phyloP scores from a whole-genome alignment of 2,113 vertebrate genomes.

The Monarcha castaneiventris region DNA sequence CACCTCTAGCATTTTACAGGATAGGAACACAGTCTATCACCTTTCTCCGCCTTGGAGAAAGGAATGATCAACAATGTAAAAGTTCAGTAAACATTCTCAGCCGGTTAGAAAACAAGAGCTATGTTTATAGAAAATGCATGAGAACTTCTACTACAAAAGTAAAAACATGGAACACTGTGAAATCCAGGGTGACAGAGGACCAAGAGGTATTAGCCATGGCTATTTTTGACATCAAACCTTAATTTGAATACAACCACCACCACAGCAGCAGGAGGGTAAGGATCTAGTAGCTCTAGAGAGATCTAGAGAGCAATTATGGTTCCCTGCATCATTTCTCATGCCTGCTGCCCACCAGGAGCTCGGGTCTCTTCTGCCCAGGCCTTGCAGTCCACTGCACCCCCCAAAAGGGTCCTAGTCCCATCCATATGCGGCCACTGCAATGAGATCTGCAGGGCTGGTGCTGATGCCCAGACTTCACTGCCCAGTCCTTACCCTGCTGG shows the following conservation, averaged over 20 bases:
- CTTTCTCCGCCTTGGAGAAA: too few relatives aligned
- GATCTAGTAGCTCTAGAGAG: not conserved
- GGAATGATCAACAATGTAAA: too few relatives aligned
- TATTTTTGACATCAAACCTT: not conserved
- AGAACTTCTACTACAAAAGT: too few relatives aligned
- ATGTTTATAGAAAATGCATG: too few relatives aligned
- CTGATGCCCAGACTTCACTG: not conserved
- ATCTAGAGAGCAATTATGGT: not conserved
- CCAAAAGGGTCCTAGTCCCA: not conserved
- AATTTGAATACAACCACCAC: not conserved
- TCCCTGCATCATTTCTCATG: fast-evolving
- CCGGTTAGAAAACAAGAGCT: too few relatives aligned
- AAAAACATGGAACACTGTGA: too few relatives aligned
- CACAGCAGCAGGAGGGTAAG: not conserved
- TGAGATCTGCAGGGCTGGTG: not conserved
- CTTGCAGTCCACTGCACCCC: not conserved
- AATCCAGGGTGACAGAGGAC: too few relatives aligned
- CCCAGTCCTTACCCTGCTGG: not conserved
- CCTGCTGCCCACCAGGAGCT: not conserved
- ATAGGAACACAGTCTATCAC: too few relatives aligned
- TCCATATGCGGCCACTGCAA: not conserved
- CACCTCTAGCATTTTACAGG: too few relatives aligned
- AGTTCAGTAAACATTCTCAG: too few relatives aligned
- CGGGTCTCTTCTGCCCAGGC: fast-evolving
- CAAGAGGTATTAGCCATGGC: not conserved